phyloP scores from a whole-genome alignment of 2,797 vertebrate species.

The Liasis olivaceus region DNA sequence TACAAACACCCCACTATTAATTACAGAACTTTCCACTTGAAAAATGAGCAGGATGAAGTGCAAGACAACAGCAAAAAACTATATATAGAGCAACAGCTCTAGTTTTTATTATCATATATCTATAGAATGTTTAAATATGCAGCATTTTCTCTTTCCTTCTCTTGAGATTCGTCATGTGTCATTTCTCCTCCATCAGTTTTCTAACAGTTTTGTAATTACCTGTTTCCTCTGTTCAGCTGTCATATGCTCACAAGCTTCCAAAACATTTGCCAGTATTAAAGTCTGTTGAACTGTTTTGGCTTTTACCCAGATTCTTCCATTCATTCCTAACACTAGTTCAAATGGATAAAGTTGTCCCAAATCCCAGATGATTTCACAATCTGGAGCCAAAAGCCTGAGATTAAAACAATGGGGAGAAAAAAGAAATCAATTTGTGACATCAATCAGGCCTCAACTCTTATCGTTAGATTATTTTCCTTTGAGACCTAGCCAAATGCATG shows the following conservation, averaged over 20 bases:
- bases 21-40: not conserved
- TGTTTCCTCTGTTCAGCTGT: slow-evolving; percentile 83
- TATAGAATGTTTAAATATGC: slow-evolving; percentile 39
- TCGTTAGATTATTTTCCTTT: not conserved
- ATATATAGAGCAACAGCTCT: not conserved
- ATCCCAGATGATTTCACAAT: slow-evolving; percentile 84
- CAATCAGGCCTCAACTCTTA: not conserved
- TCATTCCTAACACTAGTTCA: slow-evolving; percentile 91
- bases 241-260: slow-evolving; percentile 92
- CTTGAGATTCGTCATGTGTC: not conserved
- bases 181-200: slow-evolving; percentile 58
- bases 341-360: slow-evolving; percentile 88
- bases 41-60: not conserved
- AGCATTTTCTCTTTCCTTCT: slow-evolving; percentile 27
- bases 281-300: slow-evolving; percentile 87
- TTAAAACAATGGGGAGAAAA: slow-evolving; percentile 30
- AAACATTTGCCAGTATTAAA: slow-evolving; percentile 86
- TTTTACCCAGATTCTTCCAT: slow-evolving; percentile 91
- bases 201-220: slow-evolving; percentile 81
- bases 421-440: not conserved
- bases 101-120: not conserved
- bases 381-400: slow-evolving; percentile 81
- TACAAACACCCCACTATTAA: not conserved
- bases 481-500: not conserved
- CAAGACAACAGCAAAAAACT: not conserved